Conservation (phyloP, 2,888 invertebrate genomes). For the Atethmia centrago region DNA sequence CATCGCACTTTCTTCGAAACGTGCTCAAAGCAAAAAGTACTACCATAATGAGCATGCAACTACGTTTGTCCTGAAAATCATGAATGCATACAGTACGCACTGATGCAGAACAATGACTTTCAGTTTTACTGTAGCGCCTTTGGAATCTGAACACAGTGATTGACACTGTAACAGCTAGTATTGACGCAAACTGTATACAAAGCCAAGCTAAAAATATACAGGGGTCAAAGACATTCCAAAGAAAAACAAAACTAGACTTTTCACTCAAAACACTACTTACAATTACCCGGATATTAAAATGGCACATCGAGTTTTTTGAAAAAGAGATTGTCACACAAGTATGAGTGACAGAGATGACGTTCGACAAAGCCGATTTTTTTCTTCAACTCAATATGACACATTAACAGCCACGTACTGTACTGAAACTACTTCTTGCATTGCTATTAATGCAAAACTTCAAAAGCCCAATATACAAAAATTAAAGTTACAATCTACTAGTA, state of each 20-base stretch:
- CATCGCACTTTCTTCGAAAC: slow-evolving; percentile 62
- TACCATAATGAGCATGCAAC: slow-evolving; percentile 58
- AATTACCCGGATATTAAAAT: neutral
- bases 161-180: slow-evolving; percentile 84
- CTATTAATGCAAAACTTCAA: slow-evolving; percentile 17
- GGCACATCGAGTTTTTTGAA: slow-evolving; percentile 5
- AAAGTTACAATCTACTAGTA: slow-evolving; percentile 6
- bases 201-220: slow-evolving; percentile 48
- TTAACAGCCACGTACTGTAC: neutral
- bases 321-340: neutral
- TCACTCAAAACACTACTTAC: slow-evolving; percentile 32
- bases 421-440: slow-evolving; percentile 12
- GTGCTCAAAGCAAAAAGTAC: slow-evolving; percentile 43
- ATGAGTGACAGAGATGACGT: neutral
- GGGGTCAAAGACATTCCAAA: slow-evolving; percentile 52
- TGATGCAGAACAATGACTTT: slow-evolving; percentile 74
- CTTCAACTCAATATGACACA: slow-evolving; percentile 7
- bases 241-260: slow-evolving; percentile 13
- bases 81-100: slow-evolving; percentile 69
- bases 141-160: slow-evolving; percentile 85
- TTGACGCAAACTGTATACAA: slow-evolving; percentile 74
- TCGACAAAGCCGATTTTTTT: neutral
- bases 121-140: slow-evolving; percentile 85
- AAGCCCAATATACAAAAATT: slow-evolving; percentile 1
- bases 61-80: slow-evolving; percentile 80